phyloP scores from a whole-genome alignment of 2,113 vertebrate species.

The Talpa occidentalis region DNA sequence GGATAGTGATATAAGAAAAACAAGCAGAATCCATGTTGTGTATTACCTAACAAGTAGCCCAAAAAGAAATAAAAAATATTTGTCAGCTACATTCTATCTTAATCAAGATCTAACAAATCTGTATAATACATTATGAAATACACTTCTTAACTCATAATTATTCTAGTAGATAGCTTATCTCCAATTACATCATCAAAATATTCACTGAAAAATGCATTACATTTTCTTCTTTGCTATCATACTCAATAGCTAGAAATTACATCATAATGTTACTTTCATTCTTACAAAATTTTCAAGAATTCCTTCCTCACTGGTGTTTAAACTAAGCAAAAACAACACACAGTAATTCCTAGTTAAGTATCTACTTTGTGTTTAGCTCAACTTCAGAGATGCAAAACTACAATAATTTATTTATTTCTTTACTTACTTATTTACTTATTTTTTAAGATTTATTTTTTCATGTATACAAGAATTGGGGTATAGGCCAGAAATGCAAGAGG shows the following conservation, averaged over 20 bases:
- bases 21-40: not conserved
- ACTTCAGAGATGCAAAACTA: not conserved
- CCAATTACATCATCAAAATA: not conserved
- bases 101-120: not conserved
- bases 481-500: no score
- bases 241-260: not conserved
- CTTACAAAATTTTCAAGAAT: not conserved
- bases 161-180: not conserved
- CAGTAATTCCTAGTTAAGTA: not conserved
- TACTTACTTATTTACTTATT: no score
- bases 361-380: not conserved
- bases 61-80: not conserved
- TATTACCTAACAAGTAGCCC: not conserved
- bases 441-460: no score
- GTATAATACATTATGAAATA: not conserved
- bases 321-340: not conserved
- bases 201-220: not conserved
- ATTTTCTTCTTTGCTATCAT: not conserved
- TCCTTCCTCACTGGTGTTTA: not conserved
- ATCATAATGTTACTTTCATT: not conserved
- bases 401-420: no score
- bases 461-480: no score
- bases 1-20: not conserved
- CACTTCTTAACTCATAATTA: not conserved
- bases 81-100: not conserved